phyloP scores from a whole-genome alignment of 2,888 invertebrate genomes.

The Machimus atricapillus region DNA sequence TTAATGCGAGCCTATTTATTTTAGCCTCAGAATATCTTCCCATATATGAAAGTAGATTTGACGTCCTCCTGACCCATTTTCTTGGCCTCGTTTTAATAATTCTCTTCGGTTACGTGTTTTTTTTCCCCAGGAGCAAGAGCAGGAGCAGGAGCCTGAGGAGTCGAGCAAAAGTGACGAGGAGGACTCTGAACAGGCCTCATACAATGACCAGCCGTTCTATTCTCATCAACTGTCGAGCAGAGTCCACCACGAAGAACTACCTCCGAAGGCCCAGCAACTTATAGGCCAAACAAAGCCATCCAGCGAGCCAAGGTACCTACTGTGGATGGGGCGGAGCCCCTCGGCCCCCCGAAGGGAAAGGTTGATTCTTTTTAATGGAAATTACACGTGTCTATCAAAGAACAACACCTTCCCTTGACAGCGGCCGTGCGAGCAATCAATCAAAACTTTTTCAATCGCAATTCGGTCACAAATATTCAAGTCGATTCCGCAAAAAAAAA shows the following conservation, averaged over 20 bases:
- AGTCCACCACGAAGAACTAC: conserved; percentile 57
- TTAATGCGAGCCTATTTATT: neutral
- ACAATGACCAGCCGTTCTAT: conserved; percentile 59
- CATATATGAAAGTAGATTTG: neutral
- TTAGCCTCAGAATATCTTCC: neutral
- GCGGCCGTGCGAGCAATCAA: conserved; percentile 29
- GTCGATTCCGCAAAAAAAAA: neutral
- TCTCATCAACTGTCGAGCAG: conserved; percentile 58
- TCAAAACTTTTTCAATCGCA: conserved; percentile 35
- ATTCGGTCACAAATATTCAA: conserved; percentile 3
- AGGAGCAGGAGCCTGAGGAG: conserved; percentile 50
- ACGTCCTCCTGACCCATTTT: neutral
- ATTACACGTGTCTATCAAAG: conserved; percentile 7
- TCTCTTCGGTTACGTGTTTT: neutral
- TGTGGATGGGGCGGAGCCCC: conserved; percentile 47
- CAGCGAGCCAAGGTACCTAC: conserved; percentile 60
- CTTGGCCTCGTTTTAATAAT: neutral
- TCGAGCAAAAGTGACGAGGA: conserved; percentile 53
- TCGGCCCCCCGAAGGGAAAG: neutral
- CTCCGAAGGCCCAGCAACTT: conserved; percentile 58
- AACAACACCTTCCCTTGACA: neutral
- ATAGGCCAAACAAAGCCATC: conserved; percentile 52
- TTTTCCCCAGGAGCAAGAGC: neutral
- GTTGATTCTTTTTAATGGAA: neutral
- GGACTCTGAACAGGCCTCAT: conserved; percentile 54